Conservation (phyloP, 1,140 invertebrate genomes). For the Vanessa atalanta region DNA sequence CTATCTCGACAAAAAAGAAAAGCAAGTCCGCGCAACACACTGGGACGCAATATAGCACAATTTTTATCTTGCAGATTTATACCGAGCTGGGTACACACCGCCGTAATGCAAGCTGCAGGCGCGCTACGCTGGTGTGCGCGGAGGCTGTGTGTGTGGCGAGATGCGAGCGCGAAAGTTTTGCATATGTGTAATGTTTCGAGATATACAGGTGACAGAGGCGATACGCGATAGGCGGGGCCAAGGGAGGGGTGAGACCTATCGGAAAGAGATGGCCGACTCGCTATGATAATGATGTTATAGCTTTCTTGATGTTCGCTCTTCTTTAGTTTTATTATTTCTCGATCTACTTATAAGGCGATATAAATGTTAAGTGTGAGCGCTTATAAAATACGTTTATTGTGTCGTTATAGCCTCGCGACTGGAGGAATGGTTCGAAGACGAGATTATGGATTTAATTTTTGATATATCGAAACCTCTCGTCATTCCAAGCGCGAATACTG, state of each 20-base stretch:
- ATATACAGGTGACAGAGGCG: conserved; percentile 78
- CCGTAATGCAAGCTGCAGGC: conserved; percentile 49
- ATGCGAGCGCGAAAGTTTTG: conserved; percentile 76
- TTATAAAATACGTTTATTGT: conserved; percentile 78
- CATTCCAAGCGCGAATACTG: conserved; percentile 2
- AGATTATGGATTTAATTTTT: conserved; percentile 70
- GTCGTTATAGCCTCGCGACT: conserved; percentile 59
- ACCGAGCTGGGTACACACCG: conserved; percentile 48
- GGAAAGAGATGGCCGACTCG: conserved; percentile 77
- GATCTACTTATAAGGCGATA: conserved; percentile 80
- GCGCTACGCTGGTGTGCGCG: conserved; percentile 41
- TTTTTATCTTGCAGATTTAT: conserved; percentile 80
- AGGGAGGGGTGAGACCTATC: conserved; percentile 75
- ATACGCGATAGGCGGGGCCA: conserved; percentile 76
- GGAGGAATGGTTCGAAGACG: conserved; percentile 68
- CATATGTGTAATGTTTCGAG: conserved; percentile 81
- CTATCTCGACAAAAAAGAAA: conserved; percentile 71
- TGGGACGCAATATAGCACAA: conserved; percentile 70
- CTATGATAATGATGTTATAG: conserved; percentile 81
- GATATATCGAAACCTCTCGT: conserved; percentile 21
- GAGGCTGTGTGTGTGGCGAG: conserved; percentile 59
- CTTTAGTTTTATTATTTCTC: conserved; percentile 80
- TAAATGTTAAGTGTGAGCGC: conserved; percentile 77
- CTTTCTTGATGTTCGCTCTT: conserved; percentile 77
- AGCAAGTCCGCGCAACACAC: conserved; percentile 53